Percentiles rank a stretch among this genome's conserved stretches.
phyloP scores from a whole-genome alignment of 2,113 vertebrate genomes.

The Gnathonemus echidnorhynchus region DNA sequence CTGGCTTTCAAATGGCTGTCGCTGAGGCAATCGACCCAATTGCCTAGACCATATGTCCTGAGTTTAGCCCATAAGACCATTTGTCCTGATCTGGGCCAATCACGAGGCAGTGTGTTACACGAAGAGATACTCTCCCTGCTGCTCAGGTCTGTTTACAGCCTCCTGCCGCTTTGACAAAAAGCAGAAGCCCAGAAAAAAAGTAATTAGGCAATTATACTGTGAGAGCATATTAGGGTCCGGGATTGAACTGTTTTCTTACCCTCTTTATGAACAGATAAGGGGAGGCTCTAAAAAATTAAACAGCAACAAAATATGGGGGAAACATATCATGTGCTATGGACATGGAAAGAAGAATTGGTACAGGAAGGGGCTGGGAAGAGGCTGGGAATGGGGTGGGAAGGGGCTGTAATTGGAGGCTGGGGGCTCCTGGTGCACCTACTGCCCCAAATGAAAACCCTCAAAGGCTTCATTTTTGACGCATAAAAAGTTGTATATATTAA shows the following conservation, averaged over 20 bases:
- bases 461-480: background rate
- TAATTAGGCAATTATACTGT: slow-evolving; percentile 68
- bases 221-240: slow-evolving; percentile 48
- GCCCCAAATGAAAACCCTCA: background rate
- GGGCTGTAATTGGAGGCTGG: background rate
- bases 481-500: background rate
- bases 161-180: slow-evolving; percentile 60
- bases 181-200: slow-evolving; percentile 63
- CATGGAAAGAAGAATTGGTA: slow-evolving; percentile 38
- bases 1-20: slow-evolving; percentile 38
- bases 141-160: slow-evolving; percentile 51
- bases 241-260: slow-evolving; percentile 61
- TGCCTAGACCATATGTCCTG: slow-evolving; percentile 57
- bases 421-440: background rate
- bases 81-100: slow-evolving; percentile 45
- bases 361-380: slow-evolving; percentile 4
- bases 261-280: slow-evolving; percentile 54
- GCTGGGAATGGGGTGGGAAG: background rate
- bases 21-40: slow-evolving; percentile 39
- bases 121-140: slow-evolving; percentile 53
- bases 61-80: slow-evolving; percentile 45
- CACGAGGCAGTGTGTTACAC: slow-evolving; percentile 38
- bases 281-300: slow-evolving; percentile 40
- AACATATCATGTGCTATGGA: background rate
- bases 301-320: slow-evolving; percentile 25